phyloP scores from a whole-genome alignment of 1,140 invertebrate genomes.

The Drosophila repleta region DNA sequence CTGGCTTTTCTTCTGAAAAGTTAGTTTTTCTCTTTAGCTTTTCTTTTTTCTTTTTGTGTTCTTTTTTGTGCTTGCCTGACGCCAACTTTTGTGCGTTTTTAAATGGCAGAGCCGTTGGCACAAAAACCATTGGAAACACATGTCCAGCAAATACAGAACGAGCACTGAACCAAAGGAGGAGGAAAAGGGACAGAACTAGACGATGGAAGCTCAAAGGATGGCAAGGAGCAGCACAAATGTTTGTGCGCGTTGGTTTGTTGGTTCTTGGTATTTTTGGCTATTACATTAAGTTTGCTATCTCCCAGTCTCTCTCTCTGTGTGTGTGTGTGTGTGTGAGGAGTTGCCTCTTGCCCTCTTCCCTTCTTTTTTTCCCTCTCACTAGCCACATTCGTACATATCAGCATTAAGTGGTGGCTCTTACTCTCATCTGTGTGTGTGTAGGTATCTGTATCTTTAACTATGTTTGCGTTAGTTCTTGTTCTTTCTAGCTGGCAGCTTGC shows the following conservation, averaged over 20 bases:
- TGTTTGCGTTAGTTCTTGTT: conserved; percentile 13
- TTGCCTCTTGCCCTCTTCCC: background rate
- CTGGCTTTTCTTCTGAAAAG: conserved; percentile 39
- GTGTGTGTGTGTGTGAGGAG: conserved; percentile 24
- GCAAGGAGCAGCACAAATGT: conserved; percentile 48
- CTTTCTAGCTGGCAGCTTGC: conserved; percentile 21
- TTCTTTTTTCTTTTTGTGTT: conserved; percentile 18
- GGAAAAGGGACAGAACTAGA: background rate
- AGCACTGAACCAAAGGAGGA: conserved; percentile 9
- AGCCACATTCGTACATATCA: conserved; percentile 59
- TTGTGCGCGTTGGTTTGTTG: conserved; percentile 47
- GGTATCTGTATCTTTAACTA: conserved; percentile 28
- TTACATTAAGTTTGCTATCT: conserved; percentile 76
- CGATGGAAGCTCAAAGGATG: conserved; percentile 26
- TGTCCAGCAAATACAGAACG: conserved; percentile 59
- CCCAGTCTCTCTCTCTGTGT: conserved; percentile 8
- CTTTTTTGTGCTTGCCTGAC: conserved; percentile 29
- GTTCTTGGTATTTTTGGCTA: conserved; percentile 60
- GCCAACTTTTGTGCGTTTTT: conserved; percentile 74
- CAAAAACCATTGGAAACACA: conserved; percentile 79
- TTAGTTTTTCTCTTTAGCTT: conserved; percentile 50
- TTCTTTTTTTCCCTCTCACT: conserved; percentile 5
- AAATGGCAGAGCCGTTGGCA: conserved; percentile 64
- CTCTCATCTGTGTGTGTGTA: conserved; percentile 32
- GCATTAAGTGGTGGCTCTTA: conserved; percentile 58